Conservation (phyloP, 2,797 vertebrate genomes). For the Poeciliopsis paucimaculata region DNA sequence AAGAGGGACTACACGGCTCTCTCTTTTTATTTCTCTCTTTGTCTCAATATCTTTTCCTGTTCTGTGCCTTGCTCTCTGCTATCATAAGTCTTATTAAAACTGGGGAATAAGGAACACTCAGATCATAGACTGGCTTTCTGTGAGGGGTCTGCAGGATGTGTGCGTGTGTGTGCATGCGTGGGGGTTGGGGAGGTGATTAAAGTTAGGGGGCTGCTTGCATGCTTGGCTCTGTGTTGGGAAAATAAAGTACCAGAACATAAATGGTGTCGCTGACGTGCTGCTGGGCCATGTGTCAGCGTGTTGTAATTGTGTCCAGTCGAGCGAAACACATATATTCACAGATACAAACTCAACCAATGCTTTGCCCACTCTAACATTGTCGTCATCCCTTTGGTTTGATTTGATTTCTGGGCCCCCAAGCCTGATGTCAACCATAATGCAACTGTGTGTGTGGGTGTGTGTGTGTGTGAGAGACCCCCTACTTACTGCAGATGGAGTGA, state of each 20-base stretch:
- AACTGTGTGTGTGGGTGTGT: conserved; percentile 14
- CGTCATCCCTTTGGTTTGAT: no score
- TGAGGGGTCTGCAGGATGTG: background rate
- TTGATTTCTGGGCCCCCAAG: no score
- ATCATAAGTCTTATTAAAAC: conserved; percentile 62
- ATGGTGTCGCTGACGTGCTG: conserved; percentile 62
- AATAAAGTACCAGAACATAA: conserved; percentile 30
- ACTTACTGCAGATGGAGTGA: conserved; percentile 40
- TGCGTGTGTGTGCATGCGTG: no score
- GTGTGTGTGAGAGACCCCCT: conserved; percentile 26
- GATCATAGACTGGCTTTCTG: conserved; percentile 11
- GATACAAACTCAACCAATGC: background rate
- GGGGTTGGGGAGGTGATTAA: no score
- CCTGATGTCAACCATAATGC: no score
- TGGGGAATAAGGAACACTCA: conserved; percentile 35
- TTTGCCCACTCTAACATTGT: no score
- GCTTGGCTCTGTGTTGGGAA: conserved; percentile 7
- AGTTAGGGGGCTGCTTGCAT: background rate
- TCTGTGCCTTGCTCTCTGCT: conserved; percentile 27
- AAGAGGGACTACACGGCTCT: conserved; percentile 32
- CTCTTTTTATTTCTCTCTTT: conserved; percentile 39
- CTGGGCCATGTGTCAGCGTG: conserved; percentile 62
- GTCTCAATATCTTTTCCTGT: conserved; percentile 42
- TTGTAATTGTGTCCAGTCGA: conserved; percentile 72
- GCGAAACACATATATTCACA: conserved; percentile 32